phyloP scores from a whole-genome alignment of 2,113 vertebrate species.

The Eurypyga helias region DNA sequence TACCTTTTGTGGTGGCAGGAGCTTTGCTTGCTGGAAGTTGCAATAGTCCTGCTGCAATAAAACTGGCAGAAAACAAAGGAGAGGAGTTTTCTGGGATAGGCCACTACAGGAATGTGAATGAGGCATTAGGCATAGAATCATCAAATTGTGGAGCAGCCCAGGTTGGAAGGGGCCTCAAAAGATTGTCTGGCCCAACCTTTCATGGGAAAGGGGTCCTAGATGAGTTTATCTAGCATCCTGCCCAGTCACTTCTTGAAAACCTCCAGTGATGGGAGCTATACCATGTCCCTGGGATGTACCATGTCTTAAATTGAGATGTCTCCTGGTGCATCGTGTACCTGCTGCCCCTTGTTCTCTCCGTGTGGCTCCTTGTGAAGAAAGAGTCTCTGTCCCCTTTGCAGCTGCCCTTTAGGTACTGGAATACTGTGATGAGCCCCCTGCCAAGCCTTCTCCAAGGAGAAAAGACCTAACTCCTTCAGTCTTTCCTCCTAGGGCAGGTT shows the following conservation, averaged over 20 bases:
- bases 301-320: neutral
- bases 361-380: neutral
- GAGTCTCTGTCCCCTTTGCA: neutral
- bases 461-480: neutral
- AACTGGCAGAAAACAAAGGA: neutral
- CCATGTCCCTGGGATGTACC: neutral
- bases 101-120: neutral
- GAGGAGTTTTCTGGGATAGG: neutral
- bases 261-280: neutral
- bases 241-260: neutral
- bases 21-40: neutral
- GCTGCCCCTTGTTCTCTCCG: neutral
- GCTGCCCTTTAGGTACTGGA: neutral
- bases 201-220: neutral
- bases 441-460: neutral
- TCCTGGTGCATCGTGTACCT: rapidly evolving
- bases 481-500: rapidly evolving
- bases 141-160: neutral
- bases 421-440: neutral
- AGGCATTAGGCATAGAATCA: neutral
- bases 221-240: neutral
- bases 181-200: neutral
- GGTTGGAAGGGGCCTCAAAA: neutral
- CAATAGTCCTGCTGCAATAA: neutral
- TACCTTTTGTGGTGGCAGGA: neutral